Base-by-base conservation (phyloP, 2,888 invertebrate species). In the Malthinus seriepunctatus region DNA sequence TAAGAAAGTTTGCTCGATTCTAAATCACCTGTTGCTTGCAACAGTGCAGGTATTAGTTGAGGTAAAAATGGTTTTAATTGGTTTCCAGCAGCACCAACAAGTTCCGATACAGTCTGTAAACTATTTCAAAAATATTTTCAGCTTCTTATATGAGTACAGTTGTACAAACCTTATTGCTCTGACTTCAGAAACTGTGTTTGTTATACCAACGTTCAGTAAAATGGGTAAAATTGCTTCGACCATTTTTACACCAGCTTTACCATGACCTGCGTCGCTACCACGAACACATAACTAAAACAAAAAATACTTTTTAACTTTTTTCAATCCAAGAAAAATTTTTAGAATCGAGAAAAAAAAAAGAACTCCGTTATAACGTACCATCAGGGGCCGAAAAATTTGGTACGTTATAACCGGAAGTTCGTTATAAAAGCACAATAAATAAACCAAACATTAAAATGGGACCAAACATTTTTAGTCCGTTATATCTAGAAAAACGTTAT, bases 11-110 rank as follows among this genome's bases (percentile, higher is more conserved):
- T 87, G 5, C 87, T 83, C 0, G 89, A 88, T 76, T 96, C 95
- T 37, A 93, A 79, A 71, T 95, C 95, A 0, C 94, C 91, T 0
- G 93, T 91, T 6, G 95, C 92, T 70, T 89, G 89, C 46, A 96
- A 81, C 51, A 97, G 79, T 7, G 93, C 92, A 0, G 93, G 91
- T 63, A 95, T 90, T 51, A 97, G 80, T 47, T 86, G 84, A 0
- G 89, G 83, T 49, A 96, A 81, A 79, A 94, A 93, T 0, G 93
- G 92, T 62, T 89, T 90, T 9, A 95, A 82, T 51, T 90, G 83
- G 2, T 82, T 82, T 0, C 94, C 91, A 3, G 94, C 93, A 2
- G 89, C 86, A 9, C 88, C 86, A 47, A 95, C 92, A 71, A 96
- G 83, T 74, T 93, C 91, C 0, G 95, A 89, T 38, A 96, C 87